Conservation (phyloP, 23 tunicate genomes). For the Diplosoma virens region DNA sequence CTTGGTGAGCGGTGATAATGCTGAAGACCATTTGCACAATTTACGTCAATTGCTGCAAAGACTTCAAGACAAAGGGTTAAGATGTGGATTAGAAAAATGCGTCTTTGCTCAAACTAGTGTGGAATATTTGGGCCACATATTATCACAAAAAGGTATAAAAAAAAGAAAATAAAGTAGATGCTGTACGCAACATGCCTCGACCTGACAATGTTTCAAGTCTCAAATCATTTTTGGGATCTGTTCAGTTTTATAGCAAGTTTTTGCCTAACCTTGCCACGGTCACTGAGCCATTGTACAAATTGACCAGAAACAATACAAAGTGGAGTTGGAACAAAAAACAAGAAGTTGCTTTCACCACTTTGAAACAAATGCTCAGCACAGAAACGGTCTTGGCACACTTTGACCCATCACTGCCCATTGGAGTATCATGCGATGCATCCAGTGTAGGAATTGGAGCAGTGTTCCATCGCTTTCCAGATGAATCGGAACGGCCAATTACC, state of each 20-base stretch:
- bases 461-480: slow-evolving; percentile 36
- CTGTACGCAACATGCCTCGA: slow-evolving; percentile 9
- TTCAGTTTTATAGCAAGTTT: slow-evolving; percentile 32
- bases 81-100: slow-evolving; percentile 28
- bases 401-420: slow-evolving; percentile 22
- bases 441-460: slow-evolving; percentile 27
- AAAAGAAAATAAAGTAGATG: slow-evolving; percentile 33
- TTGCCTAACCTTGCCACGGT: slow-evolving; percentile 29
- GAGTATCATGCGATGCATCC: slow-evolving; percentile 30
- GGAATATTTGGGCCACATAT: slow-evolving; percentile 24
- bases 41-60: slow-evolving; percentile 10
- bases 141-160: slow-evolving; percentile 1
- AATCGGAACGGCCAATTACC: slow-evolving; percentile 23
- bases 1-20: slow-evolving; percentile 21
- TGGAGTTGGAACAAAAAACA: slow-evolving; percentile 8
- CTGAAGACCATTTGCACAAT: slow-evolving; percentile 23
- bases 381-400: slow-evolving; percentile 21
- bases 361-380: background rate
- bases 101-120: slow-evolving; percentile 16
- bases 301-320: slow-evolving; percentile 12
- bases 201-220: slow-evolving; percentile 6
- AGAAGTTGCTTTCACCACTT: background rate
- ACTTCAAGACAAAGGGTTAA: slow-evolving; percentile 16
- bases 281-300: slow-evolving; percentile 8
- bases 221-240: slow-evolving; percentile 18